Conservation (phyloP, 2,888 invertebrate genomes). For the Chorisops tibialis region DNA sequence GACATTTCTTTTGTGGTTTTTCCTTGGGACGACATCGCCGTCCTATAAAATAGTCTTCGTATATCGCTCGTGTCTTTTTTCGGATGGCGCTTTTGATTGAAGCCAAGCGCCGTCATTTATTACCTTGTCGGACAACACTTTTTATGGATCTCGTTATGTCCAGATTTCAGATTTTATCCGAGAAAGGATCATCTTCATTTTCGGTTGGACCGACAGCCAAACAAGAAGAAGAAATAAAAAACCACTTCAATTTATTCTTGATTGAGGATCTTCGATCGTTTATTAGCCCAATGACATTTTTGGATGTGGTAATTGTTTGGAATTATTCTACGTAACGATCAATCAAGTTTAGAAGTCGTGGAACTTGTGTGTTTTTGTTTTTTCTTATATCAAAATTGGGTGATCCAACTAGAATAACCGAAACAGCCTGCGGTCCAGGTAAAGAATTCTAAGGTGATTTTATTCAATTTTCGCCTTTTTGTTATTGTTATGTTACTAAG, state of each 20-base stretch:
- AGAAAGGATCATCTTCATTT: conserved; percentile 14
- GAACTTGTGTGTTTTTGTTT: no score
- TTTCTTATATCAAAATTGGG: no score
- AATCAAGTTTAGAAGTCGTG: no score
- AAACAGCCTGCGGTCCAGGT: no score
- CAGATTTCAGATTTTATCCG: conserved; percentile 7
- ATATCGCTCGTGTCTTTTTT: conserved; percentile 5
- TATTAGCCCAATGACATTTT: conserved; percentile 17
- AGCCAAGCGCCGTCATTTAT: conserved; percentile 27
- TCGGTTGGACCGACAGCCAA: neutral
- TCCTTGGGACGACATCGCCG: neutral
- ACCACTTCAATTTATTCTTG: conserved; percentile 13
- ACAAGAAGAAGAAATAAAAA: no score
- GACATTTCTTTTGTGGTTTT: neutral
- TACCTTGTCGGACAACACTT: conserved; percentile 26
- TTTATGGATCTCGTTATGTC: conserved; percentile 4
- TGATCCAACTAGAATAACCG: no score
- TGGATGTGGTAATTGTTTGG: conserved; percentile 6
- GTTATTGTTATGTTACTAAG: no score
- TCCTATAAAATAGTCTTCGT: neutral
- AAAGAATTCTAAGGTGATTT: no score
- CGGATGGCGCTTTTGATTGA: conserved; percentile 26
- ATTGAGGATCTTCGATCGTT: conserved; percentile 16
- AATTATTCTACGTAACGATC: no score
- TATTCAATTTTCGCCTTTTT: no score